Evolutionary conservation across 2,888 invertebrate species (phyloP).

Genomic region (Calliopum simillimum): DNA sequence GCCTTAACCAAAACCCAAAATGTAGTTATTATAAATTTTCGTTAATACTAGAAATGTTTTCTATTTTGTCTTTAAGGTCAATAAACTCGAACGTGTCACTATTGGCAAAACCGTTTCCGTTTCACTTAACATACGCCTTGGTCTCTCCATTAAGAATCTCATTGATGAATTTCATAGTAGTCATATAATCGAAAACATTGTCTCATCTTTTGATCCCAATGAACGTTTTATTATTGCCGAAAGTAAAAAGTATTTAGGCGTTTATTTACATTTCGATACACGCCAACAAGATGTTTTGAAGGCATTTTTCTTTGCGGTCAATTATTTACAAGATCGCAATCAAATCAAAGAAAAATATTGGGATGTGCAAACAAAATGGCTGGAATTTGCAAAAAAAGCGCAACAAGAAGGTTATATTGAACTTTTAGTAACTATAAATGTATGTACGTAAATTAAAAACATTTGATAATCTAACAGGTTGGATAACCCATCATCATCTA

Average conservation of each 20-base stretch:
- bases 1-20: background rate
- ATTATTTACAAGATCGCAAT: constrained; percentile 66
- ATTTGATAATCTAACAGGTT: constrained; percentile 67
- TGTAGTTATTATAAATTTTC: background rate
- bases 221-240: constrained; percentile 67
- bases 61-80: constrained; percentile 63
- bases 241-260: constrained; percentile 63
- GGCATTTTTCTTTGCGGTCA: constrained; percentile 67
- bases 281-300: constrained; percentile 65
- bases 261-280: constrained; percentile 67
- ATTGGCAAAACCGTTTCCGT: constrained; percentile 70
- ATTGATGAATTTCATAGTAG: constrained; percentile 65
- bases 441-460: constrained; percentile 1
- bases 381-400: constrained; percentile 63
- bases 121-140: constrained; percentile 63
- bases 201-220: constrained; percentile 67
- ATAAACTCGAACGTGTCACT: constrained; percentile 79
- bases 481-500: constrained; percentile 72
- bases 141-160: constrained; percentile 63
- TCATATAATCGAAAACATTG: constrained; percentile 64
- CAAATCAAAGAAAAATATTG: constrained; percentile 68
- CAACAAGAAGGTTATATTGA: constrained; percentile 66
- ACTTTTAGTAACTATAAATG: background rate
- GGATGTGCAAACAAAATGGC: constrained; percentile 70
- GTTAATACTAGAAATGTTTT: background rate